A percentile compares a stretch with the other conserved stretches of the same genome.
phyloP scores from a whole-genome alignment of 2,888 invertebrate genomes.

The Mesochorus sp. region DNA sequence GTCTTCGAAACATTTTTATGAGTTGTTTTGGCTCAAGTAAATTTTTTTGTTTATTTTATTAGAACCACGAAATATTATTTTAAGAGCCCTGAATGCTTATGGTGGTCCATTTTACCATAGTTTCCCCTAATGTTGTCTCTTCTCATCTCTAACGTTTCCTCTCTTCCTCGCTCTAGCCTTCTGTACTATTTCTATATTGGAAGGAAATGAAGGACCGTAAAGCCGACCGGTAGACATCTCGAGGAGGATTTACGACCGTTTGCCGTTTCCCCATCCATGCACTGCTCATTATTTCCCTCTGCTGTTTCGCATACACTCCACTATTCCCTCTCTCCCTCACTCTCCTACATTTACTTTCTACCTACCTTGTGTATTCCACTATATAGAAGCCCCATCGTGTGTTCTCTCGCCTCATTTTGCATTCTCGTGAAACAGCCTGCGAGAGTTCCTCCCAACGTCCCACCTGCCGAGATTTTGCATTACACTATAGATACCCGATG shows the following conservation, averaged over 20 bases:
- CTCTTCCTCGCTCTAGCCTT: background rate
- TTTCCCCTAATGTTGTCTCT: conserved; percentile 7
- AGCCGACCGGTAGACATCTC: conserved; percentile 67
- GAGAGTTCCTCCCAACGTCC: background rate
- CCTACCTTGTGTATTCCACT: background rate
- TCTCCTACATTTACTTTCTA: conserved; percentile 47
- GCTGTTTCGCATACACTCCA: conserved; percentile 40
- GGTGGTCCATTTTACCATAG: background rate
- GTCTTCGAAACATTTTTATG: no score
- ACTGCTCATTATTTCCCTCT: conserved; percentile 69
- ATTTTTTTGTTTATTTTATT: background rate
- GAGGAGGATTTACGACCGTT: conserved; percentile 69
- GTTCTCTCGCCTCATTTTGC: conserved; percentile 38
- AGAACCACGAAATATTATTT: background rate
- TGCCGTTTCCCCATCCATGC: conserved; percentile 69
- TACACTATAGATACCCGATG: no score
- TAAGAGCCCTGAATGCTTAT: background rate
- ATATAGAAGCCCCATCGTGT: conserved; percentile 4
- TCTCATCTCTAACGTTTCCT: conserved; percentile 9
- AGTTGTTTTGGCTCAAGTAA: no score
- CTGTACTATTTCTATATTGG: conserved; percentile 3
- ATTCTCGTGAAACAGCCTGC: conserved; percentile 35
- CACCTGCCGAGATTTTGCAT: conserved; percentile 41
- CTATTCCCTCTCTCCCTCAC: conserved; percentile 29
- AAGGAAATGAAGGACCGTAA: conserved; percentile 74